Conservation (phyloP, 1,140 invertebrate species). For the Drosophila nannoptera region DNA sequence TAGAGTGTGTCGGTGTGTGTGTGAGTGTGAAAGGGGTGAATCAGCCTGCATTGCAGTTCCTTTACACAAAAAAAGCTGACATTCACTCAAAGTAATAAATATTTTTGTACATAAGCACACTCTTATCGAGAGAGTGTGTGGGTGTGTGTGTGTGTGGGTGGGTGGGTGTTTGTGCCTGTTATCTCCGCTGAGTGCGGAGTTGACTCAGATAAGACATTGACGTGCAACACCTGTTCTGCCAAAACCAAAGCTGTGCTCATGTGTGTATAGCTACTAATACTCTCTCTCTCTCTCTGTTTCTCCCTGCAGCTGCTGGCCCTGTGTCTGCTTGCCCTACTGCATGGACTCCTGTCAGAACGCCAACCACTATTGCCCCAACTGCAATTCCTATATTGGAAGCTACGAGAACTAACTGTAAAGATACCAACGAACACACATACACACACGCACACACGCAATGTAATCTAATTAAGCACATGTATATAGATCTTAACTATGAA, state of each 20-base stretch:
- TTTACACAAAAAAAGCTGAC: constrained; percentile 2
- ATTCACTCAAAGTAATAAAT: constrained; percentile 17
- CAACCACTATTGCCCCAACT: constrained; percentile 85
- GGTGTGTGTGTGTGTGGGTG: neutral
- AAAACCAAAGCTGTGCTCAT: neutral
- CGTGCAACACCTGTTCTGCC: too few species aligned
- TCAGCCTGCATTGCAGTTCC: too few species aligned
- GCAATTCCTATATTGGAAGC: constrained; percentile 82
- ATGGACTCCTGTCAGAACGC: constrained; percentile 83
- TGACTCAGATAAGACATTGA: too few species aligned
- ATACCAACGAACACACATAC: neutral
- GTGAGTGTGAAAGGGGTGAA: neutral
- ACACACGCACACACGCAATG: neutral
- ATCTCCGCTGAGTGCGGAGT: too few species aligned
- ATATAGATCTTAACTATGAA: constrained; percentile 2
- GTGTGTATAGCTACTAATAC: neutral
- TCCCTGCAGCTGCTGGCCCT: constrained; percentile 55
- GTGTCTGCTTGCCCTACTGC: constrained; percentile 84
- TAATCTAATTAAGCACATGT: neutral
- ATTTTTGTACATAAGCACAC: constrained; percentile 13
- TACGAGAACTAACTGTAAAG: constrained; percentile 67
- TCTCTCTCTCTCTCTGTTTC: constrained; percentile 1
- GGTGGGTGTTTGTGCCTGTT: neutral
- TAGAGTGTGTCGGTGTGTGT: too few species aligned
- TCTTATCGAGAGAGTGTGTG: constrained; percentile 9